phyloP scores from a whole-genome alignment of 2,888 invertebrate species.

The Dichetophora obliterata region DNA sequence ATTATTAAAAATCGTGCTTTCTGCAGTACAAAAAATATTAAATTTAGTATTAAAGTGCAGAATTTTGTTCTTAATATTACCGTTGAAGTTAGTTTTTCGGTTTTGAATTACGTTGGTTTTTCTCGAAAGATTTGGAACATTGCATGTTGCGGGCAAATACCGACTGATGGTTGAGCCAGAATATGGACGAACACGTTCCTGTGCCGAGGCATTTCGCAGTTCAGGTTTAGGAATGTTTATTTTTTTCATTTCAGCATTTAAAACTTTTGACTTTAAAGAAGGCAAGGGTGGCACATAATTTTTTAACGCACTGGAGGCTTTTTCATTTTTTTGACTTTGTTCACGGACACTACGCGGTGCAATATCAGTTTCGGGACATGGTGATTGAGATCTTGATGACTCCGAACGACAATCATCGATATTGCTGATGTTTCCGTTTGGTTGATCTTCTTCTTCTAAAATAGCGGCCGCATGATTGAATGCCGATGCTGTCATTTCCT shows the following conservation, averaged over 20 bases:
- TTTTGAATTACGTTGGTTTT: constrained; percentile 50
- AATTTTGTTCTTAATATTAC: too few relatives aligned
- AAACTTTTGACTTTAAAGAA: constrained; percentile 66
- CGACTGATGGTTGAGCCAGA: constrained; percentile 58
- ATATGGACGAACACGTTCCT: constrained; percentile 38
- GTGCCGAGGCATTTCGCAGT: constrained; percentile 49
- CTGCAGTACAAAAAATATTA: background rate
- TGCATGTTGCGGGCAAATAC: constrained; percentile 49
- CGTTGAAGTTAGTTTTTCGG: background rate
- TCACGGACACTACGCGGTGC: background rate
- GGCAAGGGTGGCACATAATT: constrained; percentile 69
- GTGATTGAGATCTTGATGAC: constrained; percentile 80
- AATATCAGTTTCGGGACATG: constrained; percentile 73
- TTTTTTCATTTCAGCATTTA: constrained; percentile 68
- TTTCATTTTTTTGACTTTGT: constrained; percentile 49
- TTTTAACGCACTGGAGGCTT: constrained; percentile 56
- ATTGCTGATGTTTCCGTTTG: constrained; percentile 54
- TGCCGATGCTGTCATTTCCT: constrained; percentile 78
- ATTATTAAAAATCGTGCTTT: background rate
- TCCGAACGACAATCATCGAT: constrained; percentile 70
- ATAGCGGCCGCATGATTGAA: constrained; percentile 75
- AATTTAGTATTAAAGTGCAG: background rate
- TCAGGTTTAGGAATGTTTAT: constrained; percentile 69
- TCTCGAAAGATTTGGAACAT: constrained; percentile 52
- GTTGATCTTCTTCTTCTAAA: constrained; percentile 59